These are phyloP conservation scores for Limenitis arthemis DNA, from an alignment of 2,888 invertebrate species.

Conservation along the genomic window DNA sequence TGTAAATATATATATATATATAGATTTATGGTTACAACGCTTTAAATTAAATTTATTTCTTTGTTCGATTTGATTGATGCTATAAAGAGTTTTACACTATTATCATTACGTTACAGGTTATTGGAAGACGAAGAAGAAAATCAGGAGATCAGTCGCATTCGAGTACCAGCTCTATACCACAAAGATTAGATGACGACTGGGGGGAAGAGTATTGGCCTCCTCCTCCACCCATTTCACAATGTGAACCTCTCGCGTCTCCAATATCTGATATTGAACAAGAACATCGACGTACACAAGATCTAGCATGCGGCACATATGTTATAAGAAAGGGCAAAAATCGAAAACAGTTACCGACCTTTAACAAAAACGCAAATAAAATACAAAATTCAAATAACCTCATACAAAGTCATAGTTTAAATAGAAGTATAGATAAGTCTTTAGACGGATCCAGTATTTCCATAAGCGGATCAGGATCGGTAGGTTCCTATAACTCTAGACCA, in stretches of 20 bases:
- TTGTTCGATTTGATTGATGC: background rate
- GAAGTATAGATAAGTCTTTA: slow-evolving; percentile 63
- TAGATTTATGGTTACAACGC: background rate
- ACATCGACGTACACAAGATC: slow-evolving; percentile 45
- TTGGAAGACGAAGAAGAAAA: slow-evolving; percentile 69
- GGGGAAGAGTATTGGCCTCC: slow-evolving; percentile 81
- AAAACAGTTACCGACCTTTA: slow-evolving; percentile 74
- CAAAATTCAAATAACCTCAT: slow-evolving; percentile 46
- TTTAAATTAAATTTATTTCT: background rate
- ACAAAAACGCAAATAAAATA: slow-evolving; percentile 63
- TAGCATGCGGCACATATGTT: slow-evolving; percentile 81
- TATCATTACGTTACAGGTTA: slow-evolving; percentile 56
- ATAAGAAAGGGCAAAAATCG: slow-evolving; percentile 82
- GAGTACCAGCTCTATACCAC: slow-evolving; percentile 81
- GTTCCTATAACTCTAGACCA: slow-evolving; percentile 74
- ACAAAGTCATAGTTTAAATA: slow-evolving; percentile 60
- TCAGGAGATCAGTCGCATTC: slow-evolving; percentile 74
- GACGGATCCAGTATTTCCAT: slow-evolving; percentile 67
- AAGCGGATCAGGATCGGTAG: slow-evolving; percentile 66
- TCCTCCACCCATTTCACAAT: slow-evolving; percentile 75
- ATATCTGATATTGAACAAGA: slow-evolving; percentile 73
- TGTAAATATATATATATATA: too few relatives aligned
- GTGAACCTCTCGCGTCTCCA: slow-evolving; percentile 77
- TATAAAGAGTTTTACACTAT: background rate
- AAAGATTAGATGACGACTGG: slow-evolving; percentile 74